Conservation (phyloP, 92 coral and sea anemone genomes). For the Paramuricea clavata region DNA sequence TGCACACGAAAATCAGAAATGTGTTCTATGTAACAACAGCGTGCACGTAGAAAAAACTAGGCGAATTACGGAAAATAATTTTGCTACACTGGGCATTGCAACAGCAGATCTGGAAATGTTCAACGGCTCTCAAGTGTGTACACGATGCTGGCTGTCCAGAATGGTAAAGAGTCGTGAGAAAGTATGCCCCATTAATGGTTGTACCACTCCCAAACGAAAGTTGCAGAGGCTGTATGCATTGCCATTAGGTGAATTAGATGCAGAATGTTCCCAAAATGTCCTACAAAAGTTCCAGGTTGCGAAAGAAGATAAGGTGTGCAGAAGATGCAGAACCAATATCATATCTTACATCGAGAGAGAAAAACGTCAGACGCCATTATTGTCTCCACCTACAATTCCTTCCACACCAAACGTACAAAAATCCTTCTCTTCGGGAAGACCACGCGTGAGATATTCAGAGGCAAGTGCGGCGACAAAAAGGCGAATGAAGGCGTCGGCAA, state of each 20-base stretch:
- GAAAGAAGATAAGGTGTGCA: slow-evolving; percentile 15
- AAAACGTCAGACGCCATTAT: neutral
- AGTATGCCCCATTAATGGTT: slow-evolving; percentile 7
- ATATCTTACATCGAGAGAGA: neutral
- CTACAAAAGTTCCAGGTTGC: slow-evolving; percentile 22
- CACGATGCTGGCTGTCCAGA: slow-evolving; percentile 33
- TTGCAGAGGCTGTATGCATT: slow-evolving; percentile 27
- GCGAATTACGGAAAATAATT: slow-evolving; percentile 8
- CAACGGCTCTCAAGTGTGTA: slow-evolving; percentile 22
- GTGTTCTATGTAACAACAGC: slow-evolving; percentile 6
- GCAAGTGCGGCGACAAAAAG: slow-evolving; percentile 46
- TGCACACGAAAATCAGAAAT: slow-evolving; percentile 8
- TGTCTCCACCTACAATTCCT: neutral
- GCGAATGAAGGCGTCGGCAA: slow-evolving; percentile 36
- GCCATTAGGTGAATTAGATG: slow-evolving; percentile 21
- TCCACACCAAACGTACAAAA: neutral
- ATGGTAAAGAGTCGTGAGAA: slow-evolving; percentile 19
- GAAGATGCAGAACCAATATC: slow-evolving; percentile 33
- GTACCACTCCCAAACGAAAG: slow-evolving; percentile 23
- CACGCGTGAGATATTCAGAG: slow-evolving; percentile 35
- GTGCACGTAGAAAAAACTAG: neutral
- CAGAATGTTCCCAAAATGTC: neutral
- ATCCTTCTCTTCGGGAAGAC: slow-evolving; percentile 22
- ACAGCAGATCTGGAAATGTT: slow-evolving; percentile 16
- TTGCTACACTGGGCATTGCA: neutral